phyloP scores from a whole-genome alignment of 2,113 vertebrate genomes.

The Lasiurus borealis region DNA sequence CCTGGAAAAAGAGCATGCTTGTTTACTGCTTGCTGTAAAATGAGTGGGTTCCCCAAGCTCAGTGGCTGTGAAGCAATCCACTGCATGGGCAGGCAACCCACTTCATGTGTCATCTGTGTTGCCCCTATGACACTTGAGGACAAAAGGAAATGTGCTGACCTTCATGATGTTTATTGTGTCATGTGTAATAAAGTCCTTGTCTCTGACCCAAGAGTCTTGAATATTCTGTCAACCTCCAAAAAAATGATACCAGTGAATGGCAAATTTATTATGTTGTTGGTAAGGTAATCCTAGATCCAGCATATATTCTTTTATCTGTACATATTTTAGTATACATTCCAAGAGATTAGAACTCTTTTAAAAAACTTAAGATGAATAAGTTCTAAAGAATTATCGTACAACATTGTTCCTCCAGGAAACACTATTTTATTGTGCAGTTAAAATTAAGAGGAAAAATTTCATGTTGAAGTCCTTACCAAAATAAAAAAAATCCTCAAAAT shows the following conservation, averaged over 20 bases:
- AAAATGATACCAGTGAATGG: background rate
- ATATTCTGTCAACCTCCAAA: background rate
- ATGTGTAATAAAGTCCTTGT: background rate
- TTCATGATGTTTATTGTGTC: background rate
- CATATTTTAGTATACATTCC: background rate
- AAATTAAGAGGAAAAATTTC: background rate
- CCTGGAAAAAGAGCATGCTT: background rate
- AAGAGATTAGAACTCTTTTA: background rate
- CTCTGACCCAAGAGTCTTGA: background rate
- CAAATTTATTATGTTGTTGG: background rate
- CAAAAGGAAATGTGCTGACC: background rate
- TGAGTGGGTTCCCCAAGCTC: background rate
- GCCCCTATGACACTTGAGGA: background rate
- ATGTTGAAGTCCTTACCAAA: background rate
- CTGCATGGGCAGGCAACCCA: background rate
- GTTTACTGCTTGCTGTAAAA: background rate
- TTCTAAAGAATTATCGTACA: background rate
- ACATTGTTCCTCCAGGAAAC: background rate
- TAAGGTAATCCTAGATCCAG: background rate
- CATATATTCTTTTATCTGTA: slow-evolving; percentile 1
- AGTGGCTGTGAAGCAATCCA: background rate
- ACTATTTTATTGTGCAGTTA: background rate
- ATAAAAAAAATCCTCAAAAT: background rate
- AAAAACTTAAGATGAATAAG: background rate
- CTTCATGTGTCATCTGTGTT: background rate